Evolutionary conservation across 2,113 vertebrate species (phyloP).

Genomic region (Rhineura floridana): DNA sequence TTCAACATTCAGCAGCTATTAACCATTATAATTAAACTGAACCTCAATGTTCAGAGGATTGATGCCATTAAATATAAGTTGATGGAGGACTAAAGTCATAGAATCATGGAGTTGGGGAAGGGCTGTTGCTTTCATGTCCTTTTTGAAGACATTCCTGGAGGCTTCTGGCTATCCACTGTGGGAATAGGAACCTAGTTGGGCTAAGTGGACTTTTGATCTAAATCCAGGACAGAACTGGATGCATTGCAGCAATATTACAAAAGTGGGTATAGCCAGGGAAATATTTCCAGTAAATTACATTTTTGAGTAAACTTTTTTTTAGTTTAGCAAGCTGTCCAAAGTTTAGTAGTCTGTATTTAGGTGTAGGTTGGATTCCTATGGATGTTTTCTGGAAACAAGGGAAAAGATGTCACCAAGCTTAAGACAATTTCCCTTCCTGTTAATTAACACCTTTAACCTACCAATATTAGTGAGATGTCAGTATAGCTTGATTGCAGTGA

Average conservation of each 20-base stretch:
- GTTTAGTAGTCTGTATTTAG: not conserved
- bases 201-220: not conserved
- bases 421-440: not conserved
- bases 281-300: not conserved
- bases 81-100: not conserved
- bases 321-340: not conserved
- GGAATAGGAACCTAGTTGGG: not conserved
- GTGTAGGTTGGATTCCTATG: not conserved
- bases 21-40: not conserved
- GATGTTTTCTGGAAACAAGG: not conserved
- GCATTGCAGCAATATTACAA: not conserved
- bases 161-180: not conserved
- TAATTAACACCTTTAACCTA: not conserved
- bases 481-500: not conserved
- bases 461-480: not conserved
- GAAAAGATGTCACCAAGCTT: not conserved
- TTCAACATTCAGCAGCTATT: not conserved
- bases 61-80: not conserved
- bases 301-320: not conserved
- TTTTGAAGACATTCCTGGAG: not conserved
- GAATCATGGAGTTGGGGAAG: not conserved
- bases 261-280: not conserved
- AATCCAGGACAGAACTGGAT: not conserved
- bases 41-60: not conserved
- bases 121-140: not conserved